Evolutionary conservation across 2,113 vertebrate genomes (phyloP), one percentile per base, ranked within the genome.

Genomic region (Psephotus haematonotus): DNA sequence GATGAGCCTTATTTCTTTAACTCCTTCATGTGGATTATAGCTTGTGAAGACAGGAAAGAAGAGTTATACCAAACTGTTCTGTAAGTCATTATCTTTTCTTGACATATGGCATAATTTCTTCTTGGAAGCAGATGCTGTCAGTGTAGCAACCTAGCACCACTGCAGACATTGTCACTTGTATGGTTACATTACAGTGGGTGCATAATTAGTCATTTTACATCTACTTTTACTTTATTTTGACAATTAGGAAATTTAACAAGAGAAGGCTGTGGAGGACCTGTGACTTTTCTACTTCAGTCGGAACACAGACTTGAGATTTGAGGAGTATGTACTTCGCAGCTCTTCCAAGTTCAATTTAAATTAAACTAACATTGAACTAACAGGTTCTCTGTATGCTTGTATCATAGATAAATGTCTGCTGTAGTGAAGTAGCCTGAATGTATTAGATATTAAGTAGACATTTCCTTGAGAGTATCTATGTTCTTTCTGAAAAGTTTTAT

Each of bases 1-100:
- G 86, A 93, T 93, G 86, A 91, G 75, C 80, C n/a, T 93, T 84
- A 76, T 94, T 95, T 90, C 90, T 91, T 33, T 22, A 33, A 59
- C 69, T 92, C 52, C 78, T 93, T 64, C 80, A 3, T 46, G 59
- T 93, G 88, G 68, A 90, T 97, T 92, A 46, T 79, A 70, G 83
- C 82, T 94, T 78, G 28, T 87, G 90, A 71, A 88, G 92, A 63
- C 69, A 65, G 86, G 84, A 82, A 71, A 67, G 88, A 49, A 46
- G 60, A 85, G 72, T 86, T 90, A 28, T 5, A 12, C 86, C 8
- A 22, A 93, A 57, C 57, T 68, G 82, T 47, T 93, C 50, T 47
- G 53, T 49, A 50, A 88, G 82, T 44, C 81, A 62, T 87, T 93
- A 69, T 60, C 60, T 94, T 65, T 50, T 80, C 16, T 20, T 96